Evolutionary conservation across 2,113 vertebrate species (phyloP), one percentile per base, ranked within the genome.

Genomic region (Lamprologus sp.): DNA sequence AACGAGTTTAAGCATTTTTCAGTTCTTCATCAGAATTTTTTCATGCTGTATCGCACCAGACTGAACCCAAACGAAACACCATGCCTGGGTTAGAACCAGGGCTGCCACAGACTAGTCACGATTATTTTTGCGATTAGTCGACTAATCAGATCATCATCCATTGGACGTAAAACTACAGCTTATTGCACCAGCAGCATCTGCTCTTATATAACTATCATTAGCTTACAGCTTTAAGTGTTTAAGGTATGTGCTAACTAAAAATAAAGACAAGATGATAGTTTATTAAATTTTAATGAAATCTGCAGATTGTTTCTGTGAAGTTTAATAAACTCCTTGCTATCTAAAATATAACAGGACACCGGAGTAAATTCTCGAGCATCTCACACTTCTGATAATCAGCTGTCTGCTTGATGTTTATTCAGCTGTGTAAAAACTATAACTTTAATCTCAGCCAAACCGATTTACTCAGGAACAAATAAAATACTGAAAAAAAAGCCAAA

Each of bases 341-440:
- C 15, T 49, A 8, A 17, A 49, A 8, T 49, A 47, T 47, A 47
- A 47, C 45, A 17, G 45, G 15, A 47, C 45, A 17, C 7, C 0
- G 7, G 7, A 47, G 45, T 47, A 17, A 0, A 47, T 47, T 47
- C 45, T 17, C 0, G 0, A 47, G 15, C 45, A 8, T 17, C 45
- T 47, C 45, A 47, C 14, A 47, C 15, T 47, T 47, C 45, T 47
- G 45, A 47, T 17, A 1, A 47, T 8, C 45, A 47, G 45, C 7
- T 47, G 15, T 47, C 45, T 47, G 45, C 45, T 47, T 47, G 45
- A 47, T 0, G 4, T 47, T 47, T 47, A 47, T 47, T 47, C 7
- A 47, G 45, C 14, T 47, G 45, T 47, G 45, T 47, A 47, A 47
- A 17, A 47, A 15, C 45, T 47, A 47, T 7, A 47, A 47, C 45